Evolutionary conservation across 2,113 vertebrate genomes (phyloP).

Genomic region (Grammomys dolichurus): DNA sequence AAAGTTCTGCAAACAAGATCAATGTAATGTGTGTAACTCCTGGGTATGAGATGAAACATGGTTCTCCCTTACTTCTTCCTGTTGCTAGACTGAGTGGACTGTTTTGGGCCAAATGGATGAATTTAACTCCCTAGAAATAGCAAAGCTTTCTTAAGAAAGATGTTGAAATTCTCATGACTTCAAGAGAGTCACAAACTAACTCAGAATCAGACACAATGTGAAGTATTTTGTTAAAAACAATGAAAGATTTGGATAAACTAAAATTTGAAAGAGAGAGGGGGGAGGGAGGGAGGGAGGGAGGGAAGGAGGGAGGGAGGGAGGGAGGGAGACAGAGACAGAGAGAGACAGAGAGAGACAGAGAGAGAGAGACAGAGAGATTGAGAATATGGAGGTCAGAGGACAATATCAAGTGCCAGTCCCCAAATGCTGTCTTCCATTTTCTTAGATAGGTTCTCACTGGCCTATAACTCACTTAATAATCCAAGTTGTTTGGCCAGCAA

Average conservation of each 20-base stretch:
- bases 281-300: no score
- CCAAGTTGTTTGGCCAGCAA: not conserved
- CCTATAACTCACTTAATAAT: not conserved
- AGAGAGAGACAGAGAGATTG: no score
- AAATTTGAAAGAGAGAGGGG: not conserved
- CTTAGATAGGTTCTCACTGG: not conserved
- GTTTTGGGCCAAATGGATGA: not conserved
- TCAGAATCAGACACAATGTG: not conserved
- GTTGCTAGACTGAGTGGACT: not conserved
- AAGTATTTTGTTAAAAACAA: not conserved
- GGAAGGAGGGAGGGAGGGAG: no score
- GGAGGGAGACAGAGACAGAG: no score
- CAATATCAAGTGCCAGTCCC: not conserved
- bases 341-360: no score
- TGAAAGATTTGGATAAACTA: not conserved
- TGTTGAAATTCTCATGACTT: not conserved
- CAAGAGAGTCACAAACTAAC: not conserved
- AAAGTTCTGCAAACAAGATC: not conserved
- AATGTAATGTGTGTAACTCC: not conserved
- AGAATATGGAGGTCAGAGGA: not conserved
- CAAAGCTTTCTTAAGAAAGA: not conserved
- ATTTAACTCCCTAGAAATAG: not conserved
- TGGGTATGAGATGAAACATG: not conserved
- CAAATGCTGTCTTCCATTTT: not conserved
- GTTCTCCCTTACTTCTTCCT: not conserved